A percentile compares a stretch with the other conserved stretches of the same genome.
These are phyloP conservation scores for Dicrurus megarhynchus DNA, from an alignment of 2,113 vertebrate species.

Conservation along the genomic window DNA sequence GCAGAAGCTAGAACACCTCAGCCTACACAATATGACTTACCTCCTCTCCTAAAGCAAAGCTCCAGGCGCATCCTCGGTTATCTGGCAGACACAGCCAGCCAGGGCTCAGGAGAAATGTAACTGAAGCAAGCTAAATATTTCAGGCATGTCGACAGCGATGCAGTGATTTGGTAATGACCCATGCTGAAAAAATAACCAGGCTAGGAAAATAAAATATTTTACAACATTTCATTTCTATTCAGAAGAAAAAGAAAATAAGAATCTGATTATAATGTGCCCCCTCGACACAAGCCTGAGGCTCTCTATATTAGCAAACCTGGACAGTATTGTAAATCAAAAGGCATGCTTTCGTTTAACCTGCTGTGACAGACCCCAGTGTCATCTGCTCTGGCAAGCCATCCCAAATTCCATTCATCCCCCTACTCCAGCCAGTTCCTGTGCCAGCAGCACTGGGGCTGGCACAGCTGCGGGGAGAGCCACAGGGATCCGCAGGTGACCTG, in stretches of 20 bases:
- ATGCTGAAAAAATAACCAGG: neutral
- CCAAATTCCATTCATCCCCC: neutral
- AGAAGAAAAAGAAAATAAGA: neutral
- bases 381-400: neutral
- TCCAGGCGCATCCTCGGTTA: neutral
- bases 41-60: neutral
- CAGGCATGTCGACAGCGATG: neutral
- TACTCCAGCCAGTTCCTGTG: accelerated
- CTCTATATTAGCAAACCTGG: neutral
- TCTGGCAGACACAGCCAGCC: neutral
- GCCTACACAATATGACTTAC: slow-evolving; percentile 40
- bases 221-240: neutral
- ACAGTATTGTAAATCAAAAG: neutral
- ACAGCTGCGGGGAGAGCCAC: neutral
- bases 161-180: neutral
- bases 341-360: accelerated
- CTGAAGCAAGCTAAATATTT: slow-evolving; percentile 13
- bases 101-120: neutral
- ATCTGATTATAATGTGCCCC: neutral
- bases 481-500: accelerated
- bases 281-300: neutral
- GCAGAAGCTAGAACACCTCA: slow-evolving; percentile 36
- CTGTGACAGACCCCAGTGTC: neutral
- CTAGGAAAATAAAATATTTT: neutral
- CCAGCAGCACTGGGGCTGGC: accelerated